Base-by-base conservation (phyloP, 2,888 invertebrate genomes). In the Philaethria dido region DNA sequence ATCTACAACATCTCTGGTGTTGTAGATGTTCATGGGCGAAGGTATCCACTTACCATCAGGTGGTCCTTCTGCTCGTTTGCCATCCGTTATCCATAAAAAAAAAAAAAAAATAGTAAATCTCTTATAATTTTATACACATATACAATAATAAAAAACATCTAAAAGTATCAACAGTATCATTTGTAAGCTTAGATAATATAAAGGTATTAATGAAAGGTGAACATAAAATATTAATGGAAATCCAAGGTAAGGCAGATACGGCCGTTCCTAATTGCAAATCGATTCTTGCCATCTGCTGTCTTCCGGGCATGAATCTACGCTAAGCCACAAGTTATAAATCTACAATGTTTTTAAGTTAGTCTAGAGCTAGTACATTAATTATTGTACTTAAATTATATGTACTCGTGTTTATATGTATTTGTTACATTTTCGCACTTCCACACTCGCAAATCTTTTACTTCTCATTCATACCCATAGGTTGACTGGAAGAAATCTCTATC, bases 251-350 rank as follows among this genome's bases (percentile, higher is more conserved):
- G 50, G 42, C 60, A 22, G 59, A 59, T 64, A 64, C 64, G 47
- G 69, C 72, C 71, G 70, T 44, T 74, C 75, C 74, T 85, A 85
- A 86, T 85, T 84, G 77, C 78, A 75, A 85, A 87, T 87, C 85
- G 84, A 87, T 87, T 74, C 52, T 44, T 22, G 69, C 75, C 82
- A 83, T 77, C 80, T 82, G 80, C 66, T 78, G 74, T 73, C 75
- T 76, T 78, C 67, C 69, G 71, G 60, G 66, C 72, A 64, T 69
- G 66, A 71, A 44, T 33, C 29, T 20, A 33, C 25, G 20, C 20
- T 47, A 71, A 69, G 68, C 66, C 61, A 13, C 68, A 55, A 61
- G 20, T 60, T 67, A 69, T 64, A 42, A 42, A 39, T 42, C n/a
- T 5, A 42, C 20, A 57, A n/a, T 25, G 39, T 14, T 25, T 42